Percentiles rank a stretch among this genome's conserved stretches.
These are phyloP conservation scores for Platycheirus albimanus DNA, from an alignment of 2,888 invertebrate genomes.

Conservation along the genomic window DNA sequence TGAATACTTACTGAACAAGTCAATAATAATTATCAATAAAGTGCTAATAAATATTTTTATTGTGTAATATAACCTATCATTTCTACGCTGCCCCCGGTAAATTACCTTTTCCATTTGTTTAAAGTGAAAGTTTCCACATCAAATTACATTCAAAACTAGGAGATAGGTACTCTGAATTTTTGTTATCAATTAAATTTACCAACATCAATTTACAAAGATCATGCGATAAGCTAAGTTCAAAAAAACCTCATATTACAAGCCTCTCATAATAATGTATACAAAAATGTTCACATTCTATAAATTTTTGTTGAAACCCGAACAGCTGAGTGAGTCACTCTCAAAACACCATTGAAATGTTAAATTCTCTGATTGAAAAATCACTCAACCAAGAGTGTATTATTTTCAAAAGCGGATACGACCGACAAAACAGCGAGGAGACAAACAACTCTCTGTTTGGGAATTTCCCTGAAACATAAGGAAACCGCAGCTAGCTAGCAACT, in stretches of 20 bases:
- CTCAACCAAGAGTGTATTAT: conserved; percentile 6
- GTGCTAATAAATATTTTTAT: not conserved
- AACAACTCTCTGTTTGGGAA: conserved; percentile 47
- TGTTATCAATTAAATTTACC: conserved; percentile 7
- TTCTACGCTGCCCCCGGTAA: conserved; percentile 7
- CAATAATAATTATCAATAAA: not conserved
- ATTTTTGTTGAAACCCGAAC: not conserved
- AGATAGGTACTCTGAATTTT: conserved; percentile 16
- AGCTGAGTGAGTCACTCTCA: conserved; percentile 11
- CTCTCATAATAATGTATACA: not conserved
- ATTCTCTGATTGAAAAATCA: conserved; percentile 45
- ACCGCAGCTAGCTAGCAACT: not conserved
- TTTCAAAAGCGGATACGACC: conserved; percentile 46
- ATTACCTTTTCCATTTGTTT: not conserved
- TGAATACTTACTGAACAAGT: not conserved
- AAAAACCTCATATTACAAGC: not conserved
- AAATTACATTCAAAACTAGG: not conserved
- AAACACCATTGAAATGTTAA: conserved; percentile 29
- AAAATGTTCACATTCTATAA: not conserved
- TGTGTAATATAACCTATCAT: conserved; percentile 1
- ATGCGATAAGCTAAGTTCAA: not conserved
- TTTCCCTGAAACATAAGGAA: conserved; percentile 29
- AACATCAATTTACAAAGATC: not conserved
- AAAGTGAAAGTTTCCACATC: not conserved
- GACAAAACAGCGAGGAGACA: not conserved